These are phyloP conservation scores for Eustalomyia histrio DNA, from an alignment of 2,888 invertebrate genomes.

Conservation along the genomic window DNA sequence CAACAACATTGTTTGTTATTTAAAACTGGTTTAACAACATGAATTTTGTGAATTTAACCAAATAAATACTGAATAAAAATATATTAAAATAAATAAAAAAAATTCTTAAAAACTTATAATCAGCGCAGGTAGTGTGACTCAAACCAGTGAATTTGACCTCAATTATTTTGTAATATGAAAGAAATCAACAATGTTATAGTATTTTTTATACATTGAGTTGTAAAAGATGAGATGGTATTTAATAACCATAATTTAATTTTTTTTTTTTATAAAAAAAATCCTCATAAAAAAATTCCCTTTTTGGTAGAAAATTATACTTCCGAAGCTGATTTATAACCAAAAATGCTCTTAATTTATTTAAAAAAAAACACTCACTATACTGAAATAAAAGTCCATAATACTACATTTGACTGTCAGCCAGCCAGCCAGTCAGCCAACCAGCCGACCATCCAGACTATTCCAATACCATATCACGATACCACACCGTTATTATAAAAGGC, in stretches of 20 bases:
- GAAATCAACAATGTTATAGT: not conserved
- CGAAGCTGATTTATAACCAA: constrained; percentile 39
- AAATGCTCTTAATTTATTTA: not conserved
- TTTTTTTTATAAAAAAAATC: not conserved
- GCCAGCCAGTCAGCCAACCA: not conserved
- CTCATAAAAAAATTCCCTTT: not conserved
- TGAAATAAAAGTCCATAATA: too few species aligned
- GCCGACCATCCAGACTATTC: not conserved
- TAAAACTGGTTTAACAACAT: too few species aligned
- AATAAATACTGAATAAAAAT: not conserved
- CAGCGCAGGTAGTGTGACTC: constrained; percentile 46
- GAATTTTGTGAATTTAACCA: not conserved
- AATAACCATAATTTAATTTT: not conserved
- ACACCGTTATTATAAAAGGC: constrained; percentile 31
- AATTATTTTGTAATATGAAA: constrained; percentile 5
- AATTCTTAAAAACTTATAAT: constrained; percentile 33
- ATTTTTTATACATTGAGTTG: not conserved
- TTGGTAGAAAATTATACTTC: constrained; percentile 25
- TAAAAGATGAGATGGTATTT: not conserved
- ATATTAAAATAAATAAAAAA: constrained; percentile 1
- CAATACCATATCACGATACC: not conserved
- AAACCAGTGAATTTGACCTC: constrained; percentile 28
- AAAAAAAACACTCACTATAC: too few species aligned
- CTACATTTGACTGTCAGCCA: not conserved
- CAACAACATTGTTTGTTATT: too few species aligned